Evolutionary conservation across 2,888 invertebrate species (phyloP), one percentile per base, ranked within the genome.

Genomic region (Aquatica leii): DNA sequence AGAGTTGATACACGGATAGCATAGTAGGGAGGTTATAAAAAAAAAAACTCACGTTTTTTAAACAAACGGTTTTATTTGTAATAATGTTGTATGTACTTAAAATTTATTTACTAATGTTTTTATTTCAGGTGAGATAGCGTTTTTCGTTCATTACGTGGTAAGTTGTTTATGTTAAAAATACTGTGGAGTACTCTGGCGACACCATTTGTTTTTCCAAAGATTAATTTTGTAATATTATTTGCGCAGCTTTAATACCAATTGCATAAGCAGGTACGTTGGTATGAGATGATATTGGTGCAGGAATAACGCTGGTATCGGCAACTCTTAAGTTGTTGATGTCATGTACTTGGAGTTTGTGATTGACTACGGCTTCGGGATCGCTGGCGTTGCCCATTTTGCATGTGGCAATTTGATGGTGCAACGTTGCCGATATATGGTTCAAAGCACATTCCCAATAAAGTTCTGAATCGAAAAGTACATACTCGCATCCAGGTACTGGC

Each of bases 371-470:
- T 0, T 80, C 82, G 0, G 85, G 84, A 73, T 91, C 90, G 0
- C 77, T 81, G 0, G 76, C 76, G 0, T 89, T 87, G 0, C 91
- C 91, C 92, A 92, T 92, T 72, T 88, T 89, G 68, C 88, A 88
- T 0, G 90, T 90, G 3, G 87, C 88, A 12, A 70, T 77, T 18
- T 77, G 72, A 65, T 80, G 77, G 18, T 77, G 73, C 43, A 74
- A 57, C 6, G 74, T 73, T 3, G 69, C 64, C 14, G 75, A 60
- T 18, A 74, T 46, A 56, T 76, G 71, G 34, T 72, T 60, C 87
- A 79, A 11, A 85, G 88, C 87, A 76, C 92, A 92, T 68, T 87
- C 86, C 90, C 91, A 90, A 74, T 91, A 92, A 24, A 85, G 86
- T 62, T 90, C 90, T 0, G 86, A 82, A 66, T 85, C 86, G 61